These are phyloP conservation scores for Cryptus viduatorius DNA, from an alignment of 2,888 invertebrate species.

Conservation along the genomic window DNA sequence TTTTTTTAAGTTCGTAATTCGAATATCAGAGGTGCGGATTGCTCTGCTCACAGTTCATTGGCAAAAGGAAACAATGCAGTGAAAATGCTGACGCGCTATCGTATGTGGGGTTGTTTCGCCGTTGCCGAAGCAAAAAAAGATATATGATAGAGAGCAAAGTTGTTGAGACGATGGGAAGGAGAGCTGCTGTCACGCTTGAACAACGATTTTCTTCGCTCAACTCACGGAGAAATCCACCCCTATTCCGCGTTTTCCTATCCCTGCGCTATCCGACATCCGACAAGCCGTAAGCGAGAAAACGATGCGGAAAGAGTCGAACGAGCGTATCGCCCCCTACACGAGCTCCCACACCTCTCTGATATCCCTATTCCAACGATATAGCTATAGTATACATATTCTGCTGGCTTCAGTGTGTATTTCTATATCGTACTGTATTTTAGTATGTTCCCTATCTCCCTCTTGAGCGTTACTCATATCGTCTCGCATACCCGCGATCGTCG, in stretches of 20 bases:
- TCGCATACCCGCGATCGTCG: slow-evolving; percentile 21
- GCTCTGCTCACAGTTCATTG: slow-evolving; percentile 32
- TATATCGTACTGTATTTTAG: slow-evolving; percentile 45
- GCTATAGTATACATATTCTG: slow-evolving; percentile 4
- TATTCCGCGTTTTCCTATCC: slow-evolving; percentile 25
- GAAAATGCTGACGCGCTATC: slow-evolving; percentile 60
- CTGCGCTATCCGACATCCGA: slow-evolving; percentile 52
- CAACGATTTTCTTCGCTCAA: slow-evolving; percentile 59
- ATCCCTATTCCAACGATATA: slow-evolving; percentile 18
- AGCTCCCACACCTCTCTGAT: slow-evolving; percentile 27
- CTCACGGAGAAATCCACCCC: slow-evolving; percentile 56
- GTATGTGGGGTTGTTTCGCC: slow-evolving; percentile 44
- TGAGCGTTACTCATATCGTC: slow-evolving; percentile 29
- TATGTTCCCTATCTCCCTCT: slow-evolving; percentile 17
- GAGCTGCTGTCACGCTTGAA: slow-evolving; percentile 60
- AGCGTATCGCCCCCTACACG: slow-evolving; percentile 56
- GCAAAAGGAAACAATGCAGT: slow-evolving; percentile 32
- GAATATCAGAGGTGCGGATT: background rate
- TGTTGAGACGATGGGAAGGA: slow-evolving; percentile 31
- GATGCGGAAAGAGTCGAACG: slow-evolving; percentile 65
- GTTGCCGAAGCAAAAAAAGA: slow-evolving; percentile 33
- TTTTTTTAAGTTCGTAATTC: slow-evolving; percentile 28
- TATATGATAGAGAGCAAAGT: slow-evolving; percentile 23
- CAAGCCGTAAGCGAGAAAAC: slow-evolving; percentile 67
- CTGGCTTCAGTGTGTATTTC: slow-evolving; percentile 41